Base-by-base conservation (phyloP, 2,797 vertebrate species). In the Cyclura pinguis region DNA sequence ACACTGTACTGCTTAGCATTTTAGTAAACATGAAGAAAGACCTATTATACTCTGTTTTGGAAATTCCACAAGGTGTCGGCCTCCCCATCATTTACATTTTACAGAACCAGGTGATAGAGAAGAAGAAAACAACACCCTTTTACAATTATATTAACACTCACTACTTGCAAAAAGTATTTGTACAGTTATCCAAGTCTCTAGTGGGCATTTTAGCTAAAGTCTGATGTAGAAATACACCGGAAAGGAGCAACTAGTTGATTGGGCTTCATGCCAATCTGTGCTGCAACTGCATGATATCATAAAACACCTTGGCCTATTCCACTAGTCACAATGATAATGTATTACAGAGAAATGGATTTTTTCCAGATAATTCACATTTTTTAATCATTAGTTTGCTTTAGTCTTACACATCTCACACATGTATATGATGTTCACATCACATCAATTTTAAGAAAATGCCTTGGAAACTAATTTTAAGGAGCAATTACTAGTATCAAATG, bases 341-440 rank as follows among this genome's bases (percentile, higher is more conserved):
- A 86, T 80, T 90, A 76, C 78, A 87, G 42, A 83, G 59, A 55
- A 87, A 50, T 87, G 42, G n/a, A 38, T 29, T 91, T 83, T 83
- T 87, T 78, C 29, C 59, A 91, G 85, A 84, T 91, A 91, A n/a
- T 78, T 91, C 73, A 77, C n/a, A 47, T 87, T 87, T 87, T 84
- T 55, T 24, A 81, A 78, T 42, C 59, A 87, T 83, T 87, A 84
- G n/a, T 67, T 67, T 89, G 27, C 29, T 81, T 87, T 82, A 83
- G 55, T n/a, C 14, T 76, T 64, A 82, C 42, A 62, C 55, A 59
- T 76, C 14, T 64, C 52, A 82, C 32, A 62, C 42, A 59, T 76
- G 77, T 16, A 64, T 76, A 47, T 86, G 77, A 80, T 82, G 67
- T 82, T 57, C 62, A 72, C 47, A 57, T 55, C 47, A 83, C 69